Base-by-base conservation (phyloP, 1,140 invertebrate genomes). In the Ceratina australensis region DNA sequence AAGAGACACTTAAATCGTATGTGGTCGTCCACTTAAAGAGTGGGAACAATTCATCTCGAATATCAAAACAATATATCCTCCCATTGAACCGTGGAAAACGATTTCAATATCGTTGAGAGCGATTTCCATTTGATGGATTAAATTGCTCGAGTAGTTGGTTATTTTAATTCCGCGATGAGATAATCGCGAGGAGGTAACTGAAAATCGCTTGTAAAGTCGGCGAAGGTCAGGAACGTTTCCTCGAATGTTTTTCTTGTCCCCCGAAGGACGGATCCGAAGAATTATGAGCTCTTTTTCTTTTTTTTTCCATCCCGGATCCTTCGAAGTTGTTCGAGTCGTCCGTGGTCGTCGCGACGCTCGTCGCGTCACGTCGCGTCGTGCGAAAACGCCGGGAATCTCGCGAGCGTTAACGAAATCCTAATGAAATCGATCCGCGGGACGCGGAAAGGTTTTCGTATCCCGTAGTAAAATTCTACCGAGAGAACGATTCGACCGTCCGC, bases 351-450 rank as follows among this genome's bases (percentile, higher is more conserved):
- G 28, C 20, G 22, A 47, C 18, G 54, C 42, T n/a, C 3, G n/a
- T 20, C 57, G n/a, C n/a, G 18, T 50, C 33, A 52, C 57, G 42
- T 13, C 20, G 22, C 42, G 22, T 2, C 16, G 50, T 20, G 10
- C 49, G 49, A n/a, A 65, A 74, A 54, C 8, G 50, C 16, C 3
- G 28, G 22, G 50, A 66, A 56, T 74, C 18, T 24, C 28, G 3
- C 2, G 28, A 56, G 16, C 33, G 33, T 42, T 65, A 73, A 65
- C 50, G 72, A 18, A 47, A 54, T 56, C 28, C 16, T 24, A 68
- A 68, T 68, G 50, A 74, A 74, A 54, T 66, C 72, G 61, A 66
- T 66, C 13, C 20, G 50, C 18, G 22, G 24, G 20, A 22, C 20
- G 54, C 18, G 22, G 24, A 16, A 22, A 16, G 54, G 42, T 18